Base-by-base conservation (phyloP, 1,140 invertebrate genomes). In the Saxidomus purpurata region DNA sequence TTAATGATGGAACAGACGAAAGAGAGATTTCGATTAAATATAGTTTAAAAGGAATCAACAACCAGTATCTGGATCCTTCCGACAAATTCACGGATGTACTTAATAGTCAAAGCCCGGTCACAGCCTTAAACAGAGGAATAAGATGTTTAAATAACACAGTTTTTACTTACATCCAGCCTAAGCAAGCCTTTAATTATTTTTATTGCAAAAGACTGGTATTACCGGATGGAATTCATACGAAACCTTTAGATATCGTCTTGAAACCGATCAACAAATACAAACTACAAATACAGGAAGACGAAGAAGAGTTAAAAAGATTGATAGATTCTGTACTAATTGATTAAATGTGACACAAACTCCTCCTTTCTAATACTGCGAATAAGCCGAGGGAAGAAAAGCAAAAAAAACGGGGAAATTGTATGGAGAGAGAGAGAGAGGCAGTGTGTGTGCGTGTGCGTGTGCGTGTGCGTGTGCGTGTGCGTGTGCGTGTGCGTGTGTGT, bases 111-210 rank as follows among this genome's bases (percentile, higher is more conserved):
- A 74, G 15, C 9, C 69, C 69, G 6, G 34, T 74, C 8, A 31
- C 69, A 74, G 31, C 69, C n/a, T 13, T 74, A 31, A 74, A 74
- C 28, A 74, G 69, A n/a, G 69, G 69, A 9, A 74, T 74, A 34
- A 74, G 69, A 74, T 9, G 17, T 15, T 74, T 74, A 13, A 31
- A 74, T 74, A 36, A 40, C 34, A 31, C 69, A 11, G 69, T 74
- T 36, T 74, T 74, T 40, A 74, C 69, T 34, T 74, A 36, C 69
- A 34, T 31, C n/a, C 69, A 74, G n/a, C 28, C 69, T 31, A 74
- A 74, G 28, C 69, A 74, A 36, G 34, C 69, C 6, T 36, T 74
- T 74, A 34, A 74, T 31, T 74, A 74, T 36, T 74, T 74, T 74
- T 74, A 74, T 74, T 74, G 69, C 34, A 74, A 74, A 74, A 28